Base-by-base conservation (phyloP, 2,888 invertebrate genomes). In the Chouioia cunea region DNA sequence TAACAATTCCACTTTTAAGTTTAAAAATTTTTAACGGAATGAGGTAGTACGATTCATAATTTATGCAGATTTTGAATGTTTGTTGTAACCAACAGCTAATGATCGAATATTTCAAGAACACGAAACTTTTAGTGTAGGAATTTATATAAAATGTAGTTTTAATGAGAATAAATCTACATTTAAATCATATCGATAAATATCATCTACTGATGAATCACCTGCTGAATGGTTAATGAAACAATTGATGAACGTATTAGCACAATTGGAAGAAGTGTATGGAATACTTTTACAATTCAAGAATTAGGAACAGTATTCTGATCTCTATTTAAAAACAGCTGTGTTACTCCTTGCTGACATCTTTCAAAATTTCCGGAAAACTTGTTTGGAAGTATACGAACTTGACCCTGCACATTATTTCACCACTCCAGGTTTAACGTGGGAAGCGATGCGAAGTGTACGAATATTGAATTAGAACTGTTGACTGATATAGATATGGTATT, bases 231-330 rank as follows among this genome's bases (percentile, higher is more conserved):
- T 57, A 4, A 23, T 22, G 3, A 12, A 15, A 12, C 3, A n/a
- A n/a, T 57, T 14, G 2, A 10, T 57, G 18, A 22, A n/a, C 16
- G 27, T 4, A 20, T 50, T 36, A 47, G 54, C 43, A 15, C 22
- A 1, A 18, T 43, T 15, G 53, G 44, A 6, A 22, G 36, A 43
- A 54, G 10, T 18, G 36, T 54, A 15, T 56, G 65, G 46, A 20
- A 3, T 15, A 36, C 53, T 43, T 22, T 47, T 56, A 48, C 46
- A 22, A 16, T 36, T 59, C 23, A 58, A 59, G 50, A 16, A 44
- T 2, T 57, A 23, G 6, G 36, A 27, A 12, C n/a, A 83, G 62
- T 85, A 85, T 70, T 71, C 76, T 0, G 79, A 82, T 56, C 22
- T 83, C 2, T 70, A 73, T 20, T 54, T 73, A 44, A 66, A 67